Base-by-base conservation (phyloP, 2,113 vertebrate species). In the Cromileptes altivelis region DNA sequence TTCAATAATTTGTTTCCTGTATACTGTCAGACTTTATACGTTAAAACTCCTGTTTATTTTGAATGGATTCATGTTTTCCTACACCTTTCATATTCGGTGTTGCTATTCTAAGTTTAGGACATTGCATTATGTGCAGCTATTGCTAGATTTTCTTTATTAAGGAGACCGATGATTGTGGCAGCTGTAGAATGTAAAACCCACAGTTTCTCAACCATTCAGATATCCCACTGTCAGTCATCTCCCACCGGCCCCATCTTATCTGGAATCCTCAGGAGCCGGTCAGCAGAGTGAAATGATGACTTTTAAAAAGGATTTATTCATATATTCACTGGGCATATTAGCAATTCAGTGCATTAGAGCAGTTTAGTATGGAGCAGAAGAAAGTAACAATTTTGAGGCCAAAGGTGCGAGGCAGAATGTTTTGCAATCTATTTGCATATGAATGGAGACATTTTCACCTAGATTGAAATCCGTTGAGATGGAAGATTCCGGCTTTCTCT, bases 261-360 rank as follows among this genome's bases (percentile, higher is more conserved):
- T 70, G 61, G 70, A 86, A 61, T 75, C 74, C 88, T 40, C 78
- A 79, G 60, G 65, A 83, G 77, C 11, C 3, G 63, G 88, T 81
- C 89, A 80, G 58, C 7, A 0, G 57, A 73, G 74, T 58, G 47
- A 87, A 88, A 90, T 70, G 47, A 85, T 69, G 57, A 81, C 80
- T 79, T 85, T 78, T 47, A 62, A 77, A 86, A 90, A 86, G 72
- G 81, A 80, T 93, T 90, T 90, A 93, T 93, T 92, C 83, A 91
- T 90, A 80, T 92, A 92, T 93, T 91, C 92, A 93, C 88, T 71
- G 73, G 63, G 55, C 42, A 65, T 69, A 92, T 91, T 84, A 78
- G 84, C 84, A 92, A 92, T 88, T 91, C 82, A 87, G 83, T 89
- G 85, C 62, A 75, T 85, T 75, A 71, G 70, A 23, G 62, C 74